Evolutionary conservation across 2,113 vertebrate genomes (phyloP), one percentile per base, ranked within the genome.

Genomic region (Ciconia boyciana): DNA sequence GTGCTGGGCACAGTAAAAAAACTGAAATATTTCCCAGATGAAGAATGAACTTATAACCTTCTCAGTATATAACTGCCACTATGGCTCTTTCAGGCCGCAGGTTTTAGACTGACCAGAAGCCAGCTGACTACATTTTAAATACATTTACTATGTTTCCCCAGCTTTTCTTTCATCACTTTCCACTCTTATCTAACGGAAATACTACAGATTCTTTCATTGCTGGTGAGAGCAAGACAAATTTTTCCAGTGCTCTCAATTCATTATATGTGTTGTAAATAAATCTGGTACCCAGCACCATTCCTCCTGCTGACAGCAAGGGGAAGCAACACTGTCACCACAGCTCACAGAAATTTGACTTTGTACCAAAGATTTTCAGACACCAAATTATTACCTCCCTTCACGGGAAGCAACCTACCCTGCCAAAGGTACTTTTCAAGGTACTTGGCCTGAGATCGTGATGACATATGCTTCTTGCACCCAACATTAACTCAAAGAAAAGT

Each of bases 11-110:
- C 78, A 64, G 79, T n/a, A 89, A 97, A 89, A 94, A 96, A 95
- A 89, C 2, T 96, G 74, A 98, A 96, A 95, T 94, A 97, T 94
- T 94, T 96, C 97, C 97, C 98, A 98, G 98, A 94, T 98, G 98
- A 98, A 96, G 89, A 94, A 84, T 96, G 98, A 98, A 97, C 98
- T 97, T 91, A 8, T 29, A 97, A 98, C 98, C 98, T 96, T 83
- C 91, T 89, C 93, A 70, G 60, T 46, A 83, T 90, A 92, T 70
- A 87, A 94, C 94, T 97, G 64, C 85, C 97, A 92, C 90, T 87
- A 76, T 11, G 89, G 94, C 69, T 95, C 96, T 97, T 89, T 93
- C 98, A 82, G 71, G 69, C 80, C 7, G 13, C 91, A 80, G 39
- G 84, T 93, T 78, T 89, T 49, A 52, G 90, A 79, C 95, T 76